Evolutionary conservation across 2,888 invertebrate species (phyloP).

Genomic region (Loripinus fragilis): DNA sequence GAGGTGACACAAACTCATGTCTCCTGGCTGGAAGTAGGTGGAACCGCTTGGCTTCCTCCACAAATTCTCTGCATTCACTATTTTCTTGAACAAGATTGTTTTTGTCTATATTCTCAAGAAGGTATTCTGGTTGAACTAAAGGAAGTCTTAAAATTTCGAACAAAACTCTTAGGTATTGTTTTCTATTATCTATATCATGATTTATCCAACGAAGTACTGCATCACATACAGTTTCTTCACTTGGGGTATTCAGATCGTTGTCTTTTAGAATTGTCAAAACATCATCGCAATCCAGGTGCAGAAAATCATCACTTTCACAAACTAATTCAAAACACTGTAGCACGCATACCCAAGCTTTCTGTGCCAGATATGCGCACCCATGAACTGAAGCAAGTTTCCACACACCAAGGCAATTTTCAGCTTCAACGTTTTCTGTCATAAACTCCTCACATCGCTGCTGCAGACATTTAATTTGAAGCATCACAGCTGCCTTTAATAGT

Average conservation of each 20-base stretch:
- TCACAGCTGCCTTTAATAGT: conserved; percentile 91
- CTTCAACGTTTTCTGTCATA: conserved; percentile 88
- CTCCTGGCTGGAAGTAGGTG: conserved; percentile 66
- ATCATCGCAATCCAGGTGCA: conserved; percentile 88
- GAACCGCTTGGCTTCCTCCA: conserved; percentile 67
- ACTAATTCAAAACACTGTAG: conserved; percentile 83
- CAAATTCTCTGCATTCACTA: conserved; percentile 44
- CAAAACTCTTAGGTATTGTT: conserved; percentile 78
- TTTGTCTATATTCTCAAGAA: conserved; percentile 52
- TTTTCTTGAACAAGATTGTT: conserved; percentile 38
- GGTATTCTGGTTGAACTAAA: conserved; percentile 67
- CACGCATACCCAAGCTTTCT: conserved; percentile 88
- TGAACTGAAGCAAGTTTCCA: conserved; percentile 91
- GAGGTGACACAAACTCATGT: conserved; percentile 62
- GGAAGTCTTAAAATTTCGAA: conserved; percentile 68
- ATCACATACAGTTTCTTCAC: conserved; percentile 91
- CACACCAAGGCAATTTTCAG: conserved; percentile 92
- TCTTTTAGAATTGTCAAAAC: conserved; percentile 90
- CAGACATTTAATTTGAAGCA: conserved; percentile 92
- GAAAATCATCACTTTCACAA: conserved; percentile 71
- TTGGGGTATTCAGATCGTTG: conserved; percentile 93
- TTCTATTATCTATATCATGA: conserved; percentile 85
- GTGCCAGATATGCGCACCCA: conserved; percentile 89
- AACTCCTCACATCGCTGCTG: conserved; percentile 91
- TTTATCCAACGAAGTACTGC: conserved; percentile 89